Base-by-base conservation (phyloP, 1,140 invertebrate species). In the Sesamia nonagrioides region DNA sequence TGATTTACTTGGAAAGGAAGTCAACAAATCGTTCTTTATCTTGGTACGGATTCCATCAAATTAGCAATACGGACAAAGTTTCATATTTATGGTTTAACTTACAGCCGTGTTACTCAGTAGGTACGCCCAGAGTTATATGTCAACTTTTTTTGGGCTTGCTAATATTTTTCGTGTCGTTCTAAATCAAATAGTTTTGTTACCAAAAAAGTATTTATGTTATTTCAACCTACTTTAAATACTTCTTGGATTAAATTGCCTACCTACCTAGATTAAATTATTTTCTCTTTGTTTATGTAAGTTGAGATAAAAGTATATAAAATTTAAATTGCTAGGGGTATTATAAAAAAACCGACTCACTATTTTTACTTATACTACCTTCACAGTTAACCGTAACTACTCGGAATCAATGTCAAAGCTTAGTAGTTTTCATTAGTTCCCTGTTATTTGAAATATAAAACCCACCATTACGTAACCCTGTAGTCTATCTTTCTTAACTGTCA, bases 11-110 rank as follows among this genome's bases (percentile, higher is more conserved):
- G 73, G 63, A 83, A 82, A 79, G 78, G 58, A 71, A 84, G 76
- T 81, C 81, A 84, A 86, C 83, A 83, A 86, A 85, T 82, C 80
- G 69, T 85, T 42, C 60, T 61, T 69, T 78, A 85, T 82, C 79
- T 54, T 50, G 71, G 68, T 68, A 79, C 73, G 54, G 84, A 79
- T 85, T 82, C 79, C 77, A 82, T 82, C 78, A 84, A 82, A 84
- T 82, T 80, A 84, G 80, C 50, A 58, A 45, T 66, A 75, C 68
- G 76, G 61, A 50, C 80, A 45, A 84, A 82, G 78, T 82, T 82
- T 80, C 68, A 83, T 83, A 79, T 80, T 84, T 78, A 80, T 79
- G 58, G 50, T 54, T 77, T 69, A 80, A 80, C 71, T 80, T 83
- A 78, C 52, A 50, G 35, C 13, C 18, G 42, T 48, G 40, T 69